phyloP scores from a whole-genome alignment of 2,797 vertebrate genomes.

The Sebastes nivosus region DNA sequence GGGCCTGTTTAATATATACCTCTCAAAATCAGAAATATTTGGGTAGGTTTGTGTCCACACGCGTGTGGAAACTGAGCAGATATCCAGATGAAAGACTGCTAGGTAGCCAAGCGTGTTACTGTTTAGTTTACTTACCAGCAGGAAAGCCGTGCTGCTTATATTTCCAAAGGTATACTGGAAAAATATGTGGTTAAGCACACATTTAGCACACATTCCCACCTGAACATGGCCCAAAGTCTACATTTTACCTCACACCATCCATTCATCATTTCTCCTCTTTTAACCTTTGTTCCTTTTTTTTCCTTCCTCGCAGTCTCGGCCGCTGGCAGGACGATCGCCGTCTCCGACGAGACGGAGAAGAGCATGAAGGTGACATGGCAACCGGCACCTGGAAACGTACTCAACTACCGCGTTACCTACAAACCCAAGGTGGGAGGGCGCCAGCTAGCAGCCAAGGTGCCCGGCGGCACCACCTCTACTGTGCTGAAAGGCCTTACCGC shows the following conservation, averaged over 20 bases:
- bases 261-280: constrained; percentile 36
- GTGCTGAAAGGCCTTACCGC: constrained; percentile 89
- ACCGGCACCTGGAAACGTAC: constrained; percentile 91
- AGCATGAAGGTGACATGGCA: constrained; percentile 93
- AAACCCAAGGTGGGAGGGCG: constrained; percentile 87
- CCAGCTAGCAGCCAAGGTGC: constrained; percentile 89
- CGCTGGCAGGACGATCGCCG: constrained; percentile 83
- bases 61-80: constrained; percentile 65
- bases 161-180: constrained; percentile 63
- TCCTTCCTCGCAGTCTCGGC: constrained; percentile 84
- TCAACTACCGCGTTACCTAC: constrained; percentile 93
- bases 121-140: constrained; percentile 60
- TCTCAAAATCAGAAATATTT: constrained; percentile 40
- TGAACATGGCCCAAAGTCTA: constrained; percentile 36
- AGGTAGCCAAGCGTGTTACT: constrained; percentile 45
- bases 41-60: constrained; percentile 47
- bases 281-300: constrained; percentile 4
- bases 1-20: constrained; percentile 53
- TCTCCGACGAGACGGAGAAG: constrained; percentile 93
- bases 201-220: constrained; percentile 37
- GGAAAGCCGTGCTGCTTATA: constrained; percentile 50
- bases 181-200: constrained; percentile 28
- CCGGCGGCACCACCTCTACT: constrained; percentile 84
- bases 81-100: constrained; percentile 49
- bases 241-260: constrained; percentile 12